Conservation (phyloP, 1,140 invertebrate genomes). For the Drosophila carrolli region DNA sequence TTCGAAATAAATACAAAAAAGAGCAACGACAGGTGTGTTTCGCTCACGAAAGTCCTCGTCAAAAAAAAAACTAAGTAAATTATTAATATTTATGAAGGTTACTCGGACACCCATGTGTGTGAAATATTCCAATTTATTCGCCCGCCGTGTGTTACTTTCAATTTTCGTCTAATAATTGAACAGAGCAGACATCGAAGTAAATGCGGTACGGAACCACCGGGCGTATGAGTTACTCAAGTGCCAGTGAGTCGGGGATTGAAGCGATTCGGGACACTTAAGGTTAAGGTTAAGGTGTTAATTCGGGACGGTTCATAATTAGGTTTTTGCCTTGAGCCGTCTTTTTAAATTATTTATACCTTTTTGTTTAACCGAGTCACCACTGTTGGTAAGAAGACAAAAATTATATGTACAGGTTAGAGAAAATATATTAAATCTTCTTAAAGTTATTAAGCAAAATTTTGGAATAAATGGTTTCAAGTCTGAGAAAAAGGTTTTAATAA, state of each 20-base stretch:
- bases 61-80: slow-evolving; percentile 27
- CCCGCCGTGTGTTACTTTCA: slow-evolving; percentile 56
- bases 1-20: slow-evolving; percentile 24
- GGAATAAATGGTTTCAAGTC: too few species aligned
- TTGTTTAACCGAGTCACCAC: neutral
- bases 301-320: slow-evolving; percentile 9
- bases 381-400: neutral
- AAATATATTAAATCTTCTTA: too few species aligned
- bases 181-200: slow-evolving; percentile 3
- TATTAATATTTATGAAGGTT: slow-evolving; percentile 77
- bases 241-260: slow-evolving; percentile 3
- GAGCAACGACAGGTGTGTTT: slow-evolving; percentile 30
- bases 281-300: slow-evolving; percentile 18
- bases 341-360: slow-evolving; percentile 21
- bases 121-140: slow-evolving; percentile 49
- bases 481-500: too few species aligned
- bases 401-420: too few species aligned
- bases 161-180: slow-evolving; percentile 54
- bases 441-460: too few species aligned
- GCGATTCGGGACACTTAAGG: slow-evolving; percentile 11
- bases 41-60: slow-evolving; percentile 36
- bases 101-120: slow-evolving; percentile 26
- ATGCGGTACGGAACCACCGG: slow-evolving; percentile 9
- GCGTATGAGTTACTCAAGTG: slow-evolving; percentile 36
- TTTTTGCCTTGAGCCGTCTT: slow-evolving; percentile 8